A percentile compares a stretch with the other conserved stretches of the same genome.
Evolutionary conservation across 92 coral and sea anemone species (phyloP).

Genomic region (Epizoanthus ramosus): DNA sequence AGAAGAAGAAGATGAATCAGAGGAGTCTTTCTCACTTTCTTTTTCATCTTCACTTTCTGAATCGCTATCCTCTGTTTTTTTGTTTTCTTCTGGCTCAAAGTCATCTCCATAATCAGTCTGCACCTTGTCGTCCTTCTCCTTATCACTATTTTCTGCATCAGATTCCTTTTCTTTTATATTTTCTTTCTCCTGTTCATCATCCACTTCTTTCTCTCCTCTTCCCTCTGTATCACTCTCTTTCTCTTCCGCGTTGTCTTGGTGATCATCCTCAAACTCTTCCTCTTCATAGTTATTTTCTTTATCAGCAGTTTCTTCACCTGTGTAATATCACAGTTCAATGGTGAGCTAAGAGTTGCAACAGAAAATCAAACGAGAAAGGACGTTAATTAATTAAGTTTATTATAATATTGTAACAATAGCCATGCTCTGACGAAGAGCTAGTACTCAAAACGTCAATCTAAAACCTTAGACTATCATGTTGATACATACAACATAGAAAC

Average conservation of each 20-base stretch:
- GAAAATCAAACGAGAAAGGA: not conserved
- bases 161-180: slow-evolving; percentile 17
- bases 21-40: slow-evolving; percentile 30
- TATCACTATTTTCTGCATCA: slow-evolving; percentile 50
- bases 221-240: slow-evolving; percentile 44
- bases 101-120: slow-evolving; percentile 67
- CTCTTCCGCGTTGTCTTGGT: slow-evolving; percentile 41
- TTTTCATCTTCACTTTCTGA: slow-evolving; percentile 50
- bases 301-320: slow-evolving; percentile 54
- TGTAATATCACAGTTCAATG: not conserved
- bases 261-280: slow-evolving; percentile 69
- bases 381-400: no score
- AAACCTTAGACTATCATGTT: no score
- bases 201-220: slow-evolving; percentile 43
- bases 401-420: not conserved
- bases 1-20: slow-evolving; percentile 8
- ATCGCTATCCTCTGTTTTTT: slow-evolving; percentile 32
- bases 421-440: no score
- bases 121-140: slow-evolving; percentile 59
- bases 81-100: slow-evolving; percentile 72
- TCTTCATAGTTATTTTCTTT: slow-evolving; percentile 59
- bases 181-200: slow-evolving; percentile 34
- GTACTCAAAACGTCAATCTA: no score
- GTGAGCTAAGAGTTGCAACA: not conserved
- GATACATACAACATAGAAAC: no score